These are phyloP conservation scores for Pterostichus niger DNA, from an alignment of 2,888 invertebrate species.

Conservation along the genomic window DNA sequence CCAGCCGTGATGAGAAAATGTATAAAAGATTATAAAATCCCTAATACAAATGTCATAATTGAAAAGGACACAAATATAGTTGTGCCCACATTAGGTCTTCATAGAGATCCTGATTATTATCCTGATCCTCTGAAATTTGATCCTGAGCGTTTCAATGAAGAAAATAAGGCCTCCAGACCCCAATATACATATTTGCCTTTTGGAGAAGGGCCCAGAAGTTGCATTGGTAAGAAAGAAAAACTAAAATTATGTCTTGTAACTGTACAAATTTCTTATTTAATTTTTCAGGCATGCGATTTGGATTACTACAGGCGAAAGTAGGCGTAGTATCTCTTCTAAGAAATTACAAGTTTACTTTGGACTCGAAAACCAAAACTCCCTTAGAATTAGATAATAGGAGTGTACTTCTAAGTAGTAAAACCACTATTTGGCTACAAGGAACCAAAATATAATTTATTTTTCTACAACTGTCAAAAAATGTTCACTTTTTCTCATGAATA, in stretches of 20 bases:
- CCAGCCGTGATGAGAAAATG: conserved; percentile 36
- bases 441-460: background rate
- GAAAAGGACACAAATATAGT: conserved; percentile 44
- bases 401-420: conserved; percentile 1
- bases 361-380: background rate
- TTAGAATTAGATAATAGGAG: conserved; percentile 10
- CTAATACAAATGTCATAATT: conserved; percentile 1
- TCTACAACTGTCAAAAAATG: too few species aligned
- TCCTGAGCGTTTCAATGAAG: conserved; percentile 10
- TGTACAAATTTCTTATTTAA: background rate
- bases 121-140: conserved; percentile 17
- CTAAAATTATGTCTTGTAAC: too few species aligned
- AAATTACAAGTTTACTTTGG: conserved; percentile 9
- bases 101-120: conserved; percentile 26
- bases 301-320: conserved; percentile 13
- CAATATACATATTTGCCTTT: conserved; percentile 24
- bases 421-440: background rate
- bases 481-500: too few species aligned
- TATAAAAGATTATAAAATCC: conserved; percentile 27
- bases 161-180: background rate
- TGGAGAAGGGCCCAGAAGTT: conserved; percentile 37
- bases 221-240: conserved; percentile 19
- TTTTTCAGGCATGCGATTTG: conserved; percentile 19
- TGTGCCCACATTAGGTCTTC: conserved; percentile 23
- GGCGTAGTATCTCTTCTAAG: conserved; percentile 2